Evolutionary conservation across 2,113 vertebrate species (phyloP).

Genomic region (Hippocampus abdominalis): DNA sequence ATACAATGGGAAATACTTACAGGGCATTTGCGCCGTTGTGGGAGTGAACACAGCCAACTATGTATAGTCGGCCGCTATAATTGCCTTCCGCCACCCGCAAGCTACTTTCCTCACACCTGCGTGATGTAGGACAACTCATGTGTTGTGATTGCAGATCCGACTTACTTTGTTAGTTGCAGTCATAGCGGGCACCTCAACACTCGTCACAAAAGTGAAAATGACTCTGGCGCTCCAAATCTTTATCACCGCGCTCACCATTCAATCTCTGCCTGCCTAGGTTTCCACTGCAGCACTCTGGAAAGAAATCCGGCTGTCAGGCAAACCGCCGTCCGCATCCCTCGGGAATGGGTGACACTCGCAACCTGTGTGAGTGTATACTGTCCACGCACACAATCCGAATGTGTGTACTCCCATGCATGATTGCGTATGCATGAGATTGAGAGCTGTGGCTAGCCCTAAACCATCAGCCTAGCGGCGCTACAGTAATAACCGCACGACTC

Average conservation of each 20-base stretch:
- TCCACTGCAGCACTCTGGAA: conserved; percentile 64
- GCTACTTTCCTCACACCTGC: too few species aligned
- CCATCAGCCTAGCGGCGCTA: conserved; percentile 65
- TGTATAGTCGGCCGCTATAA: too few species aligned
- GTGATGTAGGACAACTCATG: not conserved
- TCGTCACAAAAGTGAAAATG: not conserved
- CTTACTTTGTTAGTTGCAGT: not conserved
- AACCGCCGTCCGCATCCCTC: conserved; percentile 45
- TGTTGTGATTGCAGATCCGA: not conserved
- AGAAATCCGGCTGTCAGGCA: conserved; percentile 57
- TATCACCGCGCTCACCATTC: not conserved
- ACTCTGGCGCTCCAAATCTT: not conserved
- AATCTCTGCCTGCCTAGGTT: conserved; percentile 49
- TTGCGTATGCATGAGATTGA: conserved; percentile 13
- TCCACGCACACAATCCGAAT: conserved; percentile 1
- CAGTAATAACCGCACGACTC: conserved; percentile 67
- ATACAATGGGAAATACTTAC: too few species aligned
- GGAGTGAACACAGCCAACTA: too few species aligned
- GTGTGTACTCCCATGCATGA: conserved; percentile 4
- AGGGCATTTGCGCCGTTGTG: too few species aligned
- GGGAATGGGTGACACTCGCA: conserved; percentile 63
- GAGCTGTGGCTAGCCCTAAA: conserved; percentile 59
- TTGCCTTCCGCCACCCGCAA: too few species aligned
- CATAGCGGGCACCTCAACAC: not conserved
- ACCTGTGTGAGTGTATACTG: conserved; percentile 27